Base-by-base conservation (phyloP, 2,797 vertebrate genomes). In the Tiaroga cobitis region DNA sequence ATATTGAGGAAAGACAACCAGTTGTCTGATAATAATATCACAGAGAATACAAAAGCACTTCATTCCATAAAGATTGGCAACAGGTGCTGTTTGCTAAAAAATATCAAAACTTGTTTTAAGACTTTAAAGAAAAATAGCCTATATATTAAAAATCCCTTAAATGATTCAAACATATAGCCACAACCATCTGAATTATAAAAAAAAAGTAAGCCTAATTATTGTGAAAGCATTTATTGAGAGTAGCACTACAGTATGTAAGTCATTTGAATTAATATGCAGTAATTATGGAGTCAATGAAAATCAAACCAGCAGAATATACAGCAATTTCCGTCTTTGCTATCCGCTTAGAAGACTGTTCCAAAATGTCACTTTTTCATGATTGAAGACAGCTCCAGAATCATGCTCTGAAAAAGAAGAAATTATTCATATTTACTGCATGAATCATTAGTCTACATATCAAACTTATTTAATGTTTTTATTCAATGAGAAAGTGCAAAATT, bases 351-450 rank as follows among this genome's bases (percentile, higher is more conserved):
- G 59, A 75, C 49, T 16, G 75, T 4, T 81, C 24, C 70, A 72
- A 41, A 39, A 70, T 68, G 89, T 95, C 93, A 99, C 91, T 97
- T 99, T 93, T 99, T 99, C 97, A 99, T 97, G 90, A 98, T 97
- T 61, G 97, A 99, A 75, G 97, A 98, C 91, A 99, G 93, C 91
- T 99, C 97, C 92, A 99, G 95, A 88, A 99, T 96, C 96, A 97
- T 97, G 90, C 95, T 97, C 97, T 99, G 95, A 94, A 97, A 97
- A 39, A 68, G 43, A 26, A 80, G 4, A 43, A 81, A n/a, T 77
- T 34, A 80, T 67, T 81, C 1, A 56, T 65, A 37, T 73, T 75
- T 83, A 76, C 41, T 65, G 21, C 49, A 54, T 41, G 19, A 13
- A 69, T 78, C 6, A 69, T 49, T 49, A 49, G 15, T 49, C 0